A percentile compares a stretch with the other conserved stretches of the same genome.
phyloP scores from a whole-genome alignment of 2,888 invertebrate species.

The Platycheirus albimanus region DNA sequence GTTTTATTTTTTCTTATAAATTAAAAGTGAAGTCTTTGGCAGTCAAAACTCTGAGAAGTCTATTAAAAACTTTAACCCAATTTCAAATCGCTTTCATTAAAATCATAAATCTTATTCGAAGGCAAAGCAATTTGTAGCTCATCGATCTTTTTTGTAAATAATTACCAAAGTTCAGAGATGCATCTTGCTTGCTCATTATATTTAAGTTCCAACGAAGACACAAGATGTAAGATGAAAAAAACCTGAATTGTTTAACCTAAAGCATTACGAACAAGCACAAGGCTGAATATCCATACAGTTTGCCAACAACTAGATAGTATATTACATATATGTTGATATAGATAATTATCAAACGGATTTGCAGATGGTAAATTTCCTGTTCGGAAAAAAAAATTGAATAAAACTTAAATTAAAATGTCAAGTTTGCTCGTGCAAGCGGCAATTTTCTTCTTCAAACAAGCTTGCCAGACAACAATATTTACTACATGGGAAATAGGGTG shows the following conservation, averaged over 20 bases:
- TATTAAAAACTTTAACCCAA: too few species aligned
- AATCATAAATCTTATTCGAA: conserved; percentile 6
- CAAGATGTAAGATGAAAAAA: conserved; percentile 18
- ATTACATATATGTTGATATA: conserved; percentile 5
- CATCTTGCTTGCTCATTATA: conserved; percentile 13
- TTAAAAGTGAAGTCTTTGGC: too few species aligned
- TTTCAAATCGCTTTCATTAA: neutral
- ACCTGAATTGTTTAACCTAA: conserved; percentile 26
- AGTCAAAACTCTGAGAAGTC: too few species aligned
- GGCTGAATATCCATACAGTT: conserved; percentile 20
- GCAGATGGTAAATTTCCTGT: conserved; percentile 46
- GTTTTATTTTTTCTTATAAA: too few species aligned
- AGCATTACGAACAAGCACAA: conserved; percentile 31
- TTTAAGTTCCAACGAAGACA: conserved; percentile 32
- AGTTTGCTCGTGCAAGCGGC: conserved; percentile 44
- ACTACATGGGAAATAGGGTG: neutral
- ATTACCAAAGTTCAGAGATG: conserved; percentile 12
- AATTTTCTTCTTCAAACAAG: conserved; percentile 36
- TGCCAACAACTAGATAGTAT: conserved; percentile 29
- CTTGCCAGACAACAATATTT: conserved; percentile 14
- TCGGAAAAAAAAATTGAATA: conserved; percentile 1
- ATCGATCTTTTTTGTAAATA: conserved; percentile 1
- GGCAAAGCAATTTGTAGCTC: neutral
- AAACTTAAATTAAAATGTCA: conserved; percentile 59
- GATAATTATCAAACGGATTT: conserved; percentile 34